These are phyloP conservation scores for Piscicola geometra DNA, from an alignment of 2,888 invertebrate species.

Conservation along the genomic window DNA sequence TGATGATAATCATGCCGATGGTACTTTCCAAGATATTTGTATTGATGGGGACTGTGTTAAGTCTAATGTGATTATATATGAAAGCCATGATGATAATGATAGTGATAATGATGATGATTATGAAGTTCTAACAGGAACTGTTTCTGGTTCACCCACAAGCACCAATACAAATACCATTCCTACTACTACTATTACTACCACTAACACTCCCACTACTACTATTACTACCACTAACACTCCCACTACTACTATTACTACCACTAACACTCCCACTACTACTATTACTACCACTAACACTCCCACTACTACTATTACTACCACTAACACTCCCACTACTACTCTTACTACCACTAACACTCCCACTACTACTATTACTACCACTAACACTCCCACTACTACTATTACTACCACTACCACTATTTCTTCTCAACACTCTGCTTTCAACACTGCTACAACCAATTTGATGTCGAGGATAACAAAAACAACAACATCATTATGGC, in stretches of 20 bases:
- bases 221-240: conserved; percentile 16
- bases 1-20: too few relatives aligned
- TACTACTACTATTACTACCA: too few relatives aligned
- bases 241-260: conserved; percentile 25
- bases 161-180: too few relatives aligned
- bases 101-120: too few relatives aligned
- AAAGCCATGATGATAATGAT: too few relatives aligned
- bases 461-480: not conserved
- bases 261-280: conserved; percentile 27
- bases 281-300: conserved; percentile 27
- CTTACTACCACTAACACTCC: conserved; percentile 29
- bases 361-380: conserved; percentile 35
- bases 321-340: conserved; percentile 28
- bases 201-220: not conserved
- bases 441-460: too few relatives aligned
- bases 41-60: conserved; percentile 62
- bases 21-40: conserved; percentile 61
- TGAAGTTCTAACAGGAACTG: too few relatives aligned
- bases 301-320: conserved; percentile 30
- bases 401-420: conserved; percentile 31
- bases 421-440: conserved; percentile 10
- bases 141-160: too few relatives aligned
- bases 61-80: conserved; percentile 58
- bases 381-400: conserved; percentile 35
- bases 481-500: not conserved